phyloP scores from a whole-genome alignment of 2,113 vertebrate species.

The Tapirus terrestris region DNA sequence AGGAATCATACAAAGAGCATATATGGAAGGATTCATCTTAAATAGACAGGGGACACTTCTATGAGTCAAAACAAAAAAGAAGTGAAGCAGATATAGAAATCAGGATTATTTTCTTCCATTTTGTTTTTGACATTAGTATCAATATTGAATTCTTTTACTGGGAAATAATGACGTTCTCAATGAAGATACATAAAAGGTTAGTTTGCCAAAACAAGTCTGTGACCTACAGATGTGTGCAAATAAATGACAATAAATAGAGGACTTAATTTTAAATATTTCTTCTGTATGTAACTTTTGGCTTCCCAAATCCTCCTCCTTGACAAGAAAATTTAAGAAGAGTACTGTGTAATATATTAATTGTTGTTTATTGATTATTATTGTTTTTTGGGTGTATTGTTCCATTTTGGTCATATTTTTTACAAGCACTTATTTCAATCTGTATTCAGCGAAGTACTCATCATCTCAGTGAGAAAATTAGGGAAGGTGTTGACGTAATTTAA shows the following conservation, averaged over 20 bases:
- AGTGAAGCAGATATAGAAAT: background rate
- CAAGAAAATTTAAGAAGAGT: background rate
- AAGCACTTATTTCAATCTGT: background rate
- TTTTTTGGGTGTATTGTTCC: background rate
- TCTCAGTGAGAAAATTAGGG: background rate
- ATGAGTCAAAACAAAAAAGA: background rate
- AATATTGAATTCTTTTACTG: background rate
- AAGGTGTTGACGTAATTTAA: background rate
- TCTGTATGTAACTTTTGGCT: background rate
- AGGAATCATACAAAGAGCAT: background rate
- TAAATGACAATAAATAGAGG: background rate
- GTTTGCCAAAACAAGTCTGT: background rate
- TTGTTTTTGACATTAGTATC: background rate
- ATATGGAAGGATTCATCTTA: background rate
- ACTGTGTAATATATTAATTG: background rate
- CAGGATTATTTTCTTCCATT: background rate
- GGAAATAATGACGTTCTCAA: background rate
- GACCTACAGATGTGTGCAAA: background rate
- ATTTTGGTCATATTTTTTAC: background rate
- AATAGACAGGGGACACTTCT: background rate
- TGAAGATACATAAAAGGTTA: background rate
- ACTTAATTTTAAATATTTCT: background rate
- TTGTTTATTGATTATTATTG: background rate
- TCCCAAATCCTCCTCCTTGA: background rate
- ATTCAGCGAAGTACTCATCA: background rate